Conservation (phyloP, 2,888 invertebrate genomes). For the Drepanosiphum platanoidis region DNA sequence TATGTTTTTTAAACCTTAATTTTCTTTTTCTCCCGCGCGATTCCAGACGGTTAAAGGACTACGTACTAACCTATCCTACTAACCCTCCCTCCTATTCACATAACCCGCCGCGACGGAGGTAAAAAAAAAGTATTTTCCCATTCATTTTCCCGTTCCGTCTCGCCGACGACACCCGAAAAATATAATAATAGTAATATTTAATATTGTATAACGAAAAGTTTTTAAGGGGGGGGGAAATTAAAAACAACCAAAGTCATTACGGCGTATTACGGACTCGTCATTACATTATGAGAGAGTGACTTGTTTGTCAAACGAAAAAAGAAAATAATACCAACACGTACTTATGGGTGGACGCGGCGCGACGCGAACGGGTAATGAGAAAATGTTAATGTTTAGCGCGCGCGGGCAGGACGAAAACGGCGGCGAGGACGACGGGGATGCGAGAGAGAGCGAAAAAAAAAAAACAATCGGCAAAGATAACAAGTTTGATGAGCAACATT, state of each 20-base stretch:
- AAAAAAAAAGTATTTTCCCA: slow-evolving; percentile 16
- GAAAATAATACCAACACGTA: no score
- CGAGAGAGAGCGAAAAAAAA: not conserved
- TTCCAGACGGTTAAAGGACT: not conserved
- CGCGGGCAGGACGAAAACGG: not conserved
- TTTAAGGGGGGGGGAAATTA: no score
- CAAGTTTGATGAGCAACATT: slow-evolving; percentile 40
- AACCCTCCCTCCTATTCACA: no score
- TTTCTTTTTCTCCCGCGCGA: no score
- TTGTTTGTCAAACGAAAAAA: not conserved
- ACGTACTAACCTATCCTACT: no score
- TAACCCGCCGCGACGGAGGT: not conserved
- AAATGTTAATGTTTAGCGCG: slow-evolving; percentile 28
- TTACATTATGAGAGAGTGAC: not conserved
- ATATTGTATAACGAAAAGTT: not conserved
- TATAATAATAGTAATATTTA: no score
- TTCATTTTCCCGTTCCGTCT: not conserved
- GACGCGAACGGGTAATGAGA: not conserved
- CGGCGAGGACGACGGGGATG: no score
- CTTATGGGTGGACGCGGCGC: not conserved
- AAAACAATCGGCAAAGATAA: slow-evolving; percentile 31
- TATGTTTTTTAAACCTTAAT: no score
- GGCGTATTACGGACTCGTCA: not conserved
- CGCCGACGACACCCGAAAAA: not conserved
- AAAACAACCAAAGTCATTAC: not conserved